phyloP scores from a whole-genome alignment of 2,113 vertebrate species.

The Catharus fuscescens region DNA sequence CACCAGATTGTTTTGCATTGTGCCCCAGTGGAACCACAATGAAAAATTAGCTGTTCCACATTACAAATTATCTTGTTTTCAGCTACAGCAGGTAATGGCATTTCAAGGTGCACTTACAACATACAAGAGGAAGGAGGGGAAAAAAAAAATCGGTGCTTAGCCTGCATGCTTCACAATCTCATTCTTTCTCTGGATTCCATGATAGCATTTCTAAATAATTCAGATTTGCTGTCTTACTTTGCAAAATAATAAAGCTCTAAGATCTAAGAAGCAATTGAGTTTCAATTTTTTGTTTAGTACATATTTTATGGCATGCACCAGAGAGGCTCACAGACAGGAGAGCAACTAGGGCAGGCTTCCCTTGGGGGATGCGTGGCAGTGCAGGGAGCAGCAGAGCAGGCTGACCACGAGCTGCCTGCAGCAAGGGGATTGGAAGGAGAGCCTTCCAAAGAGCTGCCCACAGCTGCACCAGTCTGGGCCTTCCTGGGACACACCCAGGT shows the following conservation, averaged over 20 bases:
- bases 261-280: neutral
- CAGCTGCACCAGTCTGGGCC: fast-evolving
- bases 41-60: constrained; percentile 78
- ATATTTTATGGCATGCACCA: fast-evolving
- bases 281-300: neutral
- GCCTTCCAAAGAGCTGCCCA: neutral
- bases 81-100: constrained; percentile 65
- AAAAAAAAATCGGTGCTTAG: neutral
- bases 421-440: neutral
- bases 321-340: neutral
- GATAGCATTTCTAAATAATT: neutral
- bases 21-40: constrained; percentile 62
- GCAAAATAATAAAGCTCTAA: neutral
- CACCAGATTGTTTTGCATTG: constrained; percentile 24
- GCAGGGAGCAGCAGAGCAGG: neutral
- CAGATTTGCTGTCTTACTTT: neutral
- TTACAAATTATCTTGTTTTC: constrained; percentile 77
- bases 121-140: neutral
- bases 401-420: neutral
- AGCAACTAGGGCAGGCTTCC: neutral
- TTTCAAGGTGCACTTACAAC: constrained; percentile 62
- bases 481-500: neutral
- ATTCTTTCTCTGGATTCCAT: neutral
- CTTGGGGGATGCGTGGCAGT: fast-evolving
- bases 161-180: neutral